A percentile compares a stretch with the other conserved stretches of the same genome.
phyloP scores from a whole-genome alignment of 2,797 vertebrate species.

The Megalops cyprinoides region DNA sequence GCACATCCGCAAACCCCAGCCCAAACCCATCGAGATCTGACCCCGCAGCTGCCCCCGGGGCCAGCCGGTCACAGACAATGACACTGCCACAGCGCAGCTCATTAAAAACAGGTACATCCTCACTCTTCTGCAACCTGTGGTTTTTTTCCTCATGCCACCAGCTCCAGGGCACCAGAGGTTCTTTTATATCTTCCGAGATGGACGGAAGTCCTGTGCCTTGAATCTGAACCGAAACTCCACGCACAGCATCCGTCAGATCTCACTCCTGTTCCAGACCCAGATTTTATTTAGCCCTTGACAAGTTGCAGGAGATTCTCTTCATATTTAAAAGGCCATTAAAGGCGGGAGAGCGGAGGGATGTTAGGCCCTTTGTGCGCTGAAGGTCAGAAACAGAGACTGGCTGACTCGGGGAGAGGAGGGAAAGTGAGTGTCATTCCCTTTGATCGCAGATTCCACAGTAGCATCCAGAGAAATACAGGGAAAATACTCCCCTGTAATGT shows the following conservation, averaged over 20 bases:
- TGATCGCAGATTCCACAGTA: not conserved
- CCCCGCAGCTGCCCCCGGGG: not conserved
- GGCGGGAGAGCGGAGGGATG: not conserved
- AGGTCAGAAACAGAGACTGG: conserved; percentile 25
- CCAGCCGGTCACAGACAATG: not conserved
- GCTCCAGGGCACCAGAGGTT: not conserved
- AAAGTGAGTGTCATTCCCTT: not conserved
- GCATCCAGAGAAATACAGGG: too few relatives aligned
- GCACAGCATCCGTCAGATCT: not conserved
- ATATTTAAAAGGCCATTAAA: not conserved
- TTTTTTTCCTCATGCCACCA: conserved; percentile 18
- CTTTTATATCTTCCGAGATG: not conserved
- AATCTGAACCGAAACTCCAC: conserved; percentile 33
- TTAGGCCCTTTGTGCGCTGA: not conserved
- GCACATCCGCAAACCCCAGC: conserved; percentile 78
- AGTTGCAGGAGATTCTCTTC: not conserved
- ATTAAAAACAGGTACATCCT: conserved; percentile 20
- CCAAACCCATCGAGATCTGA: conserved; percentile 79
- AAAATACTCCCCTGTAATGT: not conserved
- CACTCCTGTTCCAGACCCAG: not conserved
- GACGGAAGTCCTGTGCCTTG: not conserved
- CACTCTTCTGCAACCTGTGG: not conserved
- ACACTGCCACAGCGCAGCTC: not conserved
- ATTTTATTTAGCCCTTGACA: conserved; percentile 12
- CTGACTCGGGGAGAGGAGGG: not conserved